Conservation (phyloP, 2,797 vertebrate species). For the Antennarius maculatus region DNA sequence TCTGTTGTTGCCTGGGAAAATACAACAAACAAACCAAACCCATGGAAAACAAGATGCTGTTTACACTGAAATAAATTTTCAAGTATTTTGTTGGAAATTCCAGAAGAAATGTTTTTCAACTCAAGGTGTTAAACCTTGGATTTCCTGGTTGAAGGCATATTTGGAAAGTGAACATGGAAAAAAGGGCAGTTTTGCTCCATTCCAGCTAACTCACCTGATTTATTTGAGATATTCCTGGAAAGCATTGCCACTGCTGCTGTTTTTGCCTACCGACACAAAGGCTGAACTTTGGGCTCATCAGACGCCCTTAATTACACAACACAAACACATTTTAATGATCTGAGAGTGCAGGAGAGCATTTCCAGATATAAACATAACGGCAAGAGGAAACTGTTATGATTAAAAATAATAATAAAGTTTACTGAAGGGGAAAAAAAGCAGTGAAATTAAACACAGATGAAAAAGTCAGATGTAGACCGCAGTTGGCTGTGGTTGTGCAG, state of each 20-base stretch:
- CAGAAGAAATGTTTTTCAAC: constrained; percentile 44
- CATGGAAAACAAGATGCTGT: constrained; percentile 49
- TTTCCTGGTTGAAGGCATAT: constrained; percentile 59
- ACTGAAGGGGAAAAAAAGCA: constrained; percentile 29
- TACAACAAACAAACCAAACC: constrained; percentile 66
- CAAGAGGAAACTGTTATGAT: constrained; percentile 79
- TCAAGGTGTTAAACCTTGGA: constrained; percentile 67
- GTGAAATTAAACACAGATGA: constrained; percentile 74
- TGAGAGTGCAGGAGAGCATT: constrained; percentile 58
- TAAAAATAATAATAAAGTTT: constrained; percentile 74
- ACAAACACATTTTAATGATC: constrained; percentile 62
- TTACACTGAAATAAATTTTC: constrained; percentile 38
- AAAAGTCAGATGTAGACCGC: constrained; percentile 41
- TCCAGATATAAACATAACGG: constrained; percentile 75
- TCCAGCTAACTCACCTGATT: constrained; percentile 80
- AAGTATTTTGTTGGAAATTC: constrained; percentile 25
- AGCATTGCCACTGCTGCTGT: constrained; percentile 64
- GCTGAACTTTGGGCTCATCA: constrained; percentile 48
- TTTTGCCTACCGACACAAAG: constrained; percentile 57
- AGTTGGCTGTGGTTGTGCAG: constrained; percentile 42
- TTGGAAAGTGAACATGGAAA: constrained; percentile 75
- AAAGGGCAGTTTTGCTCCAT: constrained; percentile 69
- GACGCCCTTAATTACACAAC: constrained; percentile 67
- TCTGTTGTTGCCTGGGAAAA: constrained; percentile 65
- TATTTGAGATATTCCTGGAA: constrained; percentile 84